phyloP scores from a whole-genome alignment of 2,888 invertebrate species.

The Cyaniris semiargus region DNA sequence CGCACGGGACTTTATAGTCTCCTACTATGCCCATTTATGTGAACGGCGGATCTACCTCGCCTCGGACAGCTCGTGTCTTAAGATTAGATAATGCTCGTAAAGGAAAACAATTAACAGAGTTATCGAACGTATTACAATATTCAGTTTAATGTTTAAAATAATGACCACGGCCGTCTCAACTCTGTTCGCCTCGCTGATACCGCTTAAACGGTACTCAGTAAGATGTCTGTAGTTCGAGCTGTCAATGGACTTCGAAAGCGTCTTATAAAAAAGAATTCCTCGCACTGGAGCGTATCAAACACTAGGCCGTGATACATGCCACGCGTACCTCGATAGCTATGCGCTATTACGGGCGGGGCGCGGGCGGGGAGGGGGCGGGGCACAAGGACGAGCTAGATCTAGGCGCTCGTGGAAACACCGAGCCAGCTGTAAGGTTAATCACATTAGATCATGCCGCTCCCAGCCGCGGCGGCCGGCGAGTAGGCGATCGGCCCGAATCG shows the following conservation, averaged over 20 bases:
- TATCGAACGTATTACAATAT: no score
- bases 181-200: no score
- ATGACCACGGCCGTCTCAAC: no score
- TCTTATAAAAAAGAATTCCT: not conserved
- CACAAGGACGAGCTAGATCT: not conserved
- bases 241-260: not conserved
- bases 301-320: slow-evolving; percentile 5
- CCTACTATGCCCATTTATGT: not conserved
- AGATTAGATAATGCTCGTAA: not conserved
- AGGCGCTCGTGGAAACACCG: not conserved
- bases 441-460: not conserved
- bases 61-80: not conserved
- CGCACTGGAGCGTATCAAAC: slow-evolving; percentile 4
- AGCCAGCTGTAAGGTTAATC: not conserved
- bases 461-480: not conserved
- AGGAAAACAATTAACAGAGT: not conserved
- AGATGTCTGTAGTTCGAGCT: not conserved
- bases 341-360: not conserved
- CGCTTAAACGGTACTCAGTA: no score
- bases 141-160: no score
- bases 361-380: not conserved
- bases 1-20: not conserved
- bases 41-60: not conserved
- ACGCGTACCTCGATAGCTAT: not conserved
- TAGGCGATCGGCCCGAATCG: not conserved